These are phyloP conservation scores for Oncorhynchus mykiss DNA, from an alignment of 2,113 vertebrate species.

Conservation along the genomic window DNA sequence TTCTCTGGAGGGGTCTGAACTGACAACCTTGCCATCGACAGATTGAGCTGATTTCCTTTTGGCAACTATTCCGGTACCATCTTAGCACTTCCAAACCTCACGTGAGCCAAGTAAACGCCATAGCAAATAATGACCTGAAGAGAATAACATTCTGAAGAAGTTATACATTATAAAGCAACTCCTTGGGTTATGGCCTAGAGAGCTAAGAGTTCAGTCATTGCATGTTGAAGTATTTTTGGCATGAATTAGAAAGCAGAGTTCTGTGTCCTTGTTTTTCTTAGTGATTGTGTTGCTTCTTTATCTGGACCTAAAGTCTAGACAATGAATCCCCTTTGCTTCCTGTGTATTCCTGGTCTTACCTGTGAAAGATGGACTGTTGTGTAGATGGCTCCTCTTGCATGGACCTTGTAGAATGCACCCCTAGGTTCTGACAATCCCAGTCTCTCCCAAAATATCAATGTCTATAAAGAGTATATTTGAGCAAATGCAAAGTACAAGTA, in stretches of 20 bases:
- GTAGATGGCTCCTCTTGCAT: conserved; percentile 71
- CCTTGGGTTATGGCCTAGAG: conserved; percentile 45
- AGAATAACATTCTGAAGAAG: conserved; percentile 42
- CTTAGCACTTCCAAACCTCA: conserved; percentile 56
- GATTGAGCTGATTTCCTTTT: conserved; percentile 52
- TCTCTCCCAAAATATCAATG: conserved; percentile 60
- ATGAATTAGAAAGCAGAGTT: conserved; percentile 72
- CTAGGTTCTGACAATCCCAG: conserved; percentile 61
- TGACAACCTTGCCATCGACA: conserved; percentile 67
- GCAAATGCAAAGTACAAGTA: conserved; percentile 63
- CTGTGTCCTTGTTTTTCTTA: conserved; percentile 68
- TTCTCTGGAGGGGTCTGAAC: conserved; percentile 53
- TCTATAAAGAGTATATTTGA: conserved; percentile 66
- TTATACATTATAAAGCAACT: conserved; percentile 52
- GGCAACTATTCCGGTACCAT: conserved; percentile 68
- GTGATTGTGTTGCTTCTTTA: conserved; percentile 67
- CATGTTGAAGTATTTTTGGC: conserved; percentile 72
- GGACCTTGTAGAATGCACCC: conserved; percentile 70
- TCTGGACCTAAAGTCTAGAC: conserved; percentile 60
- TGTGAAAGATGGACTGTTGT: conserved; percentile 70
- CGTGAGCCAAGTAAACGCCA: conserved; percentile 39
- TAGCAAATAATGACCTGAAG: conserved; percentile 26
- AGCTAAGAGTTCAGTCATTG: conserved; percentile 63
- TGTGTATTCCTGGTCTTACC: conserved; percentile 67
- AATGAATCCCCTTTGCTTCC: conserved; percentile 56